Percentiles rank a stretch among this genome's conserved stretches.
phyloP scores from a whole-genome alignment of 1,140 invertebrate species.

The Parapsyche elsis region DNA sequence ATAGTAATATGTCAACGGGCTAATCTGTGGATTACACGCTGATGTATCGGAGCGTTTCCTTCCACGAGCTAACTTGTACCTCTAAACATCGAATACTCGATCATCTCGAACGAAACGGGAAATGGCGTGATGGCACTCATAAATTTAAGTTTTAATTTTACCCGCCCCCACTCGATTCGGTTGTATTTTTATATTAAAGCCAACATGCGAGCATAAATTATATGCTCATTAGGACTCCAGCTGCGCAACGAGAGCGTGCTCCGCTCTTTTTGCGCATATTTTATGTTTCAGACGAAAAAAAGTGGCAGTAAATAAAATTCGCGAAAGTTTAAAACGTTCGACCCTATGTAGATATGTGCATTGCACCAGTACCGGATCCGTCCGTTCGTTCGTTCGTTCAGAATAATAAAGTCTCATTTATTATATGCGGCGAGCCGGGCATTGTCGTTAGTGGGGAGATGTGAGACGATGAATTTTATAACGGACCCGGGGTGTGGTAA shows the following conservation, averaged over 20 bases:
- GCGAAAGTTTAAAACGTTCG: constrained; percentile 51
- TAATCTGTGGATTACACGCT: too few species aligned
- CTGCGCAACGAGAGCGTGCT: constrained; percentile 29
- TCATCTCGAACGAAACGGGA: background rate
- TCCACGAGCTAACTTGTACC: too few species aligned
- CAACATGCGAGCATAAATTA: constrained; percentile 26
- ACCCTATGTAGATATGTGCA: too few species aligned
- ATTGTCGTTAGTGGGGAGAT: constrained; percentile 50
- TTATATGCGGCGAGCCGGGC: constrained; percentile 47
- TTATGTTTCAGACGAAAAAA: constrained; percentile 33
- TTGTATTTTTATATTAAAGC: background rate
- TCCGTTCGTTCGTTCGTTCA: background rate
- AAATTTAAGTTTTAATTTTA: background rate
- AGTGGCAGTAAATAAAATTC: constrained; percentile 52
- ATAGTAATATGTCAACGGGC: too few species aligned
- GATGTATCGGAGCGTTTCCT: too few species aligned
- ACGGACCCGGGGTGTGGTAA: constrained; percentile 10
- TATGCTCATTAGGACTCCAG: constrained; percentile 22
- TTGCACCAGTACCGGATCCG: background rate
- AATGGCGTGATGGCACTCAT: background rate
- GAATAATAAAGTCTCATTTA: constrained; percentile 56
- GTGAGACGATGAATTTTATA: constrained; percentile 53
- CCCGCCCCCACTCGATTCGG: background rate
- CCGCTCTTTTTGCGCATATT: background rate
- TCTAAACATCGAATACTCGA: background rate